Conservation (phyloP, 2,113 vertebrate genomes). For the Chaetorhynchus papuensis region DNA sequence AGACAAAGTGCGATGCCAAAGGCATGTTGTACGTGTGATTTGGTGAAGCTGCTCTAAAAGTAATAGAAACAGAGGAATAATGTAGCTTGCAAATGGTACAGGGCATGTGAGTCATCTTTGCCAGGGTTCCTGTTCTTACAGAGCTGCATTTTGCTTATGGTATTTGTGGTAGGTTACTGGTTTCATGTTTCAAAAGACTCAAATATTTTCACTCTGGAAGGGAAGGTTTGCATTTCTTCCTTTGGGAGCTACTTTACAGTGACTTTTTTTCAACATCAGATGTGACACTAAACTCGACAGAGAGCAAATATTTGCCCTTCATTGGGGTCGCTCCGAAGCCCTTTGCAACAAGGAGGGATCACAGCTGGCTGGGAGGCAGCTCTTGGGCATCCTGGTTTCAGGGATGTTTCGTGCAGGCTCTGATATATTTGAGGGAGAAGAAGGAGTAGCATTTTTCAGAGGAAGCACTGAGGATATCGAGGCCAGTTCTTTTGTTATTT, state of each 20-base stretch:
- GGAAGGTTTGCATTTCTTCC: neutral
- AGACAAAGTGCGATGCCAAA: neutral
- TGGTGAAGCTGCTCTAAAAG: neutral
- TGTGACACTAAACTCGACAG: neutral
- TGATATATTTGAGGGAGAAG: neutral
- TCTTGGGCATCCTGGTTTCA: neutral
- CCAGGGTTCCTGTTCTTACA: neutral
- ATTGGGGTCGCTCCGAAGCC: rapidly evolving
- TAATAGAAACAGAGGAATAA: neutral
- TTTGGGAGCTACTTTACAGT: neutral
- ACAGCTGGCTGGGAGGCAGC: neutral
- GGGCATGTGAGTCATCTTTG: neutral
- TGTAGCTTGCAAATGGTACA: neutral
- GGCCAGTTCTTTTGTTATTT: neutral
- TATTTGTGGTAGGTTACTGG: neutral
- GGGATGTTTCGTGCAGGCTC: neutral
- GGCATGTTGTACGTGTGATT: rapidly evolving
- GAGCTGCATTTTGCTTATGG: neutral
- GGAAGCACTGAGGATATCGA: neutral
- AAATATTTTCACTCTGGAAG: neutral
- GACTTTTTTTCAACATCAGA: neutral
- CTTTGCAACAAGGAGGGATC: neutral
- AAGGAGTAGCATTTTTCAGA: neutral
- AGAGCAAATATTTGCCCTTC: neutral
- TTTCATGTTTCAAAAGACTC: neutral